Base-by-base conservation (phyloP, 2,797 vertebrate genomes). In the Diglossa cyanea region DNA sequence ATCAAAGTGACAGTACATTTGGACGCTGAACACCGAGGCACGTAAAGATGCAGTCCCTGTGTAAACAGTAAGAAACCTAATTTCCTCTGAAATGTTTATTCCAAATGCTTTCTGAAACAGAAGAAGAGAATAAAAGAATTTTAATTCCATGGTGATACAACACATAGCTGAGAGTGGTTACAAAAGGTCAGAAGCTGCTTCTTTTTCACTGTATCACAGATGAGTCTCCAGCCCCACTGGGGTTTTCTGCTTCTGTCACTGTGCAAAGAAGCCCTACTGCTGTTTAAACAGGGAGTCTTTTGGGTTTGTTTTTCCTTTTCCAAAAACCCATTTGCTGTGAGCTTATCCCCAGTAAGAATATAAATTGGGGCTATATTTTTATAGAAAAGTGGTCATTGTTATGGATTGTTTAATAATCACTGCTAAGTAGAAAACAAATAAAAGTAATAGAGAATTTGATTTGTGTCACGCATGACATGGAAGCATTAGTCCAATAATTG, bases 391-490 rank as follows among this genome's bases (percentile, higher is more conserved):
- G 90, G 79, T 91, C 89, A 79, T 91, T 81, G 26, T 93, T 96
- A 94, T 80, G 63, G 67, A 95, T 95, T 95, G 57, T 65, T 94
- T 96, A 96, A 96, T 97, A 95, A 97, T 86, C 55, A 74, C 25
- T 78, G 63, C 40, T 95, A 91, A 96, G 86, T 77, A 68, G 89
- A 96, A 97, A 96, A 89, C 62, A 96, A 94, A 91, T 93, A 90
- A 90, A 90, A 94, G 76, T 85, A 86, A 92, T 81, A 81, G 48
- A 70, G 74, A 93, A 73, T 90, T 33, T 96, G 86, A 95, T 95
- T 95, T 93, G 33, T 76, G 44, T 85, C 70, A 81, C 35, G 87
- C 10, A 39, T 71, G 90, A 76, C 75, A 91, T 5, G 13, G 73
- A 90, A 97, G 53, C 54, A 75, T 90, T 95, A 61, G 78, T 95